Evolutionary conservation across 2,888 invertebrate genomes (phyloP), one percentile per base, ranked within the genome.

Genomic region (Macrosiphum euphorbiae): DNA sequence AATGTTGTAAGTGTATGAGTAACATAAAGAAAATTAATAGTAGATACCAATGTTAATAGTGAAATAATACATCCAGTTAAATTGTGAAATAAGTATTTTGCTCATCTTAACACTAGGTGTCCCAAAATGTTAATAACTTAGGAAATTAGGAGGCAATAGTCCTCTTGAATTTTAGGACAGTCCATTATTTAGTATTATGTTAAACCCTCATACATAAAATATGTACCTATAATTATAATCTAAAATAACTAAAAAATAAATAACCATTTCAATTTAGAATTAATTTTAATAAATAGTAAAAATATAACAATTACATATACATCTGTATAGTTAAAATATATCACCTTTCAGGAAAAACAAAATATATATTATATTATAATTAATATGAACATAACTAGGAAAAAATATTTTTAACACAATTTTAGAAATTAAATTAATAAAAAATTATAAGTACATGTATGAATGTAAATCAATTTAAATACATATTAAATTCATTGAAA

Each of bases 361-460:
- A 44, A 47, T 92, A 50, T 47, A 11, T 50, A 50, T 16, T 47
- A 47, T 50, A 50, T 16, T 28, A 88, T 85, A 10, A n/a, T n/a
- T n/a, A 55, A 41, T 67, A 88, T 20, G 50, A 50, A 91, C 1
- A 20, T 91, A 87, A 61, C 13, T 20, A 67, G 16, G 8, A 87
- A 16, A 88, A 78, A 52, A 78, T 41, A 88, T 67, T 87, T 86
- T 86, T 55, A 91, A 86, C 50, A 41, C n/a, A 58, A 86, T 67
- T 92, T 92, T 50, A 92, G 28, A 92, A 50, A 92, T 61, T 61
- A n/a, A 61, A 55, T 84, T 35, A 67, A 87, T 50, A 58, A 87
- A 87, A 52, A 52, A 67, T 92, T 78, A n/a, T 92, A 92, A 92
- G 92, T 92, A 92, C 92, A 88, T 88, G 78, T 24, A 35, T 88